Evolutionary conservation across 2,113 vertebrate species (phyloP).

Genomic region (Tetraodon nigroviridis): DNA sequence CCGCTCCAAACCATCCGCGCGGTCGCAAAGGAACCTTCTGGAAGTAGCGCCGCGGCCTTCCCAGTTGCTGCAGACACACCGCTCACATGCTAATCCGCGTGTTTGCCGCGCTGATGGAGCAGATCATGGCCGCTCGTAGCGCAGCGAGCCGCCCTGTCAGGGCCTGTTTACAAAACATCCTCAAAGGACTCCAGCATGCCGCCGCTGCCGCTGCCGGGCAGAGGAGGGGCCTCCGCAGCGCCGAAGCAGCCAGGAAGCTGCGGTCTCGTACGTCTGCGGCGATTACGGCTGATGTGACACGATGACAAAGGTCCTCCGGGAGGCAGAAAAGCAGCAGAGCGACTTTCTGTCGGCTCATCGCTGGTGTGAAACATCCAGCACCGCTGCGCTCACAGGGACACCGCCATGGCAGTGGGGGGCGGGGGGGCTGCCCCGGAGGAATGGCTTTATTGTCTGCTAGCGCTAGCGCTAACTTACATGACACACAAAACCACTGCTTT

Average conservation of each 20-base stretch:
- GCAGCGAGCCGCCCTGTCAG: constrained; percentile 52
- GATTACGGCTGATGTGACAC: constrained; percentile 73
- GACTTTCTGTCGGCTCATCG: constrained; percentile 65
- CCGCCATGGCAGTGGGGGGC: constrained; percentile 19
- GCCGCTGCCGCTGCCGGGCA: constrained; percentile 54
- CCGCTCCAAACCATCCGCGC: too few species aligned
- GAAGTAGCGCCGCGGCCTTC: not conserved
- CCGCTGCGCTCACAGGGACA: constrained; percentile 56
- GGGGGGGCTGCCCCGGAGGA: constrained; percentile 46
- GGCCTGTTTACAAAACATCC: constrained; percentile 60
- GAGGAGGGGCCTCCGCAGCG: constrained; percentile 34
- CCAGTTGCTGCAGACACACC: constrained; percentile 35
- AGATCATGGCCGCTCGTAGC: constrained; percentile 36
- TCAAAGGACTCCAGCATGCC: constrained; percentile 59
- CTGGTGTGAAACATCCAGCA: constrained; percentile 52
- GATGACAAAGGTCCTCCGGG: constrained; percentile 62
- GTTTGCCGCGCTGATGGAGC: not conserved
- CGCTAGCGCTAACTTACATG: constrained; percentile 68
- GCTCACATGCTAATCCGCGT: too few species aligned
- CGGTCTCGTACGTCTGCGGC: constrained; percentile 63
- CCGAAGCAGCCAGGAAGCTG: constrained; percentile 28
- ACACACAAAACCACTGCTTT: constrained; percentile 65
- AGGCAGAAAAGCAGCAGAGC: constrained; percentile 71
- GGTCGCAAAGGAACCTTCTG: too few species aligned
- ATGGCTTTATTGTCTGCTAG: constrained; percentile 61